phyloP scores from a whole-genome alignment of 2,113 vertebrate genomes.

The Fulmarus glacialis region DNA sequence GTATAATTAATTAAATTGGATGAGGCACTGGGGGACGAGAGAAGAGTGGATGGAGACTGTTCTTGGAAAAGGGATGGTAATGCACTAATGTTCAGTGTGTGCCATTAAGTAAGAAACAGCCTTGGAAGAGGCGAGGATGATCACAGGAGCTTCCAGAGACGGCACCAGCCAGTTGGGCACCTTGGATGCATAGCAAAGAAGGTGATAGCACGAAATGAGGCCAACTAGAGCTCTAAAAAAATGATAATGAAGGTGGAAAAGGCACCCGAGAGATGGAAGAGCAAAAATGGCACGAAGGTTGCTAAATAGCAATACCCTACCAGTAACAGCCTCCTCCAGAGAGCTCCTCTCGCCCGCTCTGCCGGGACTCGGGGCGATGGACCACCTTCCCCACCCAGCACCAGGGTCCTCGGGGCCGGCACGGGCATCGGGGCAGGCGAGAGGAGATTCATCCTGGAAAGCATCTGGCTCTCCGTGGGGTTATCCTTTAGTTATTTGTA shows the following conservation, averaged over 20 bases:
- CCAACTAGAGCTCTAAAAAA: slow-evolving; percentile 8
- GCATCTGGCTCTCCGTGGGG: not conserved
- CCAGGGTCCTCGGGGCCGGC: rapidly evolving
- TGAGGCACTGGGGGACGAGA: slow-evolving; percentile 56
- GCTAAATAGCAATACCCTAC: not conserved
- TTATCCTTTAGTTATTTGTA: not conserved
- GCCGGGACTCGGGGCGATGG: not conserved
- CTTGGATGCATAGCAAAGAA: not conserved
- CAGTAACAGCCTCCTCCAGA: not conserved
- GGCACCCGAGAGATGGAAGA: not conserved
- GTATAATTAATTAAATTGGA: slow-evolving; percentile 75
- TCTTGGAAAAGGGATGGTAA: slow-evolving; percentile 63
- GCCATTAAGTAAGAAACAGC: slow-evolving; percentile 24
- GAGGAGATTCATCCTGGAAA: not conserved
- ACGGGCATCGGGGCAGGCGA: rapidly evolving
- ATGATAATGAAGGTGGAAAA: not conserved
- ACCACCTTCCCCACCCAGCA: not conserved
- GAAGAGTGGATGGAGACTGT: slow-evolving; percentile 63
- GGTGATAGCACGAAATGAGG: not conserved
- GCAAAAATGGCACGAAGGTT: not conserved
- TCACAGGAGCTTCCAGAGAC: not conserved
- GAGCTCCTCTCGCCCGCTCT: not conserved
- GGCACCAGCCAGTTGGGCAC: slow-evolving; percentile 41
- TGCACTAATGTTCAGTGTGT: slow-evolving; percentile 11
- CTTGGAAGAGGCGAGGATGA: not conserved